Percentiles rank a stretch among this genome's conserved stretches.
phyloP scores from a whole-genome alignment of 2,113 vertebrate species.

The Aepyceros melampus region DNA sequence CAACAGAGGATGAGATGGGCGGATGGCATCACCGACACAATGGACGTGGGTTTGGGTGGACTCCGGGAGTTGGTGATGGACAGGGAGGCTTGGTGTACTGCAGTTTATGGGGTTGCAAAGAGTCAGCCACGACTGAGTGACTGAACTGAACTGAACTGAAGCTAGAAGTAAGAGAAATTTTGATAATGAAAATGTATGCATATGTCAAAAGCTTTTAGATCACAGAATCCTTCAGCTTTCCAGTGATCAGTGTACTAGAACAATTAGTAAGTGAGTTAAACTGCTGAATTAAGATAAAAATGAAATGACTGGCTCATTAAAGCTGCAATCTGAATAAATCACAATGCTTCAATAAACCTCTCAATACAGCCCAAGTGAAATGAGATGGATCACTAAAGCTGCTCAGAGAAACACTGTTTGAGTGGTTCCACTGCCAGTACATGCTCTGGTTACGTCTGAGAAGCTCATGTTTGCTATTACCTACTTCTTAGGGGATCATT shows the following conservation, averaged over 20 bases:
- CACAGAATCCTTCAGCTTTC: neutral
- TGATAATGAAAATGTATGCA: slow-evolving; percentile 34
- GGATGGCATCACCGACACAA: too few species aligned
- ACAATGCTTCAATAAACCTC: slow-evolving; percentile 4
- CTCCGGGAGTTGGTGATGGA: too few species aligned
- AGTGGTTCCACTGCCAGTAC: neutral
- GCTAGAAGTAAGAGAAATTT: slow-evolving; percentile 13
- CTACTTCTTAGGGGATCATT: neutral
- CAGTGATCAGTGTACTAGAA: slow-evolving; percentile 35
- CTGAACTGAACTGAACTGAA: too few species aligned
- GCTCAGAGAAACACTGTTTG: neutral
- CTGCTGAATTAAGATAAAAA: slow-evolving; percentile 15
- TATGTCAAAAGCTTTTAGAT: slow-evolving; percentile 28
- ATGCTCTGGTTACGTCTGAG: neutral
- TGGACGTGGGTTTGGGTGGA: too few species aligned
- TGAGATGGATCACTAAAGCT: neutral
- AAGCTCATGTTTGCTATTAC: neutral
- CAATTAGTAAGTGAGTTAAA: slow-evolving; percentile 45
- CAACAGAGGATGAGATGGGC: too few species aligned
- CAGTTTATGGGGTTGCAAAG: too few species aligned
- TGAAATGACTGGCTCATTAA: slow-evolving; percentile 29
- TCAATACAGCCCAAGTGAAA: neutral
- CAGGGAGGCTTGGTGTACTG: too few species aligned
- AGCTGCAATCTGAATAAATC: slow-evolving; percentile 45
- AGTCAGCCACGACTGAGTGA: too few species aligned